Evolutionary conservation across 2,113 vertebrate species (phyloP).

Genomic region (Circaetus gallicus): DNA sequence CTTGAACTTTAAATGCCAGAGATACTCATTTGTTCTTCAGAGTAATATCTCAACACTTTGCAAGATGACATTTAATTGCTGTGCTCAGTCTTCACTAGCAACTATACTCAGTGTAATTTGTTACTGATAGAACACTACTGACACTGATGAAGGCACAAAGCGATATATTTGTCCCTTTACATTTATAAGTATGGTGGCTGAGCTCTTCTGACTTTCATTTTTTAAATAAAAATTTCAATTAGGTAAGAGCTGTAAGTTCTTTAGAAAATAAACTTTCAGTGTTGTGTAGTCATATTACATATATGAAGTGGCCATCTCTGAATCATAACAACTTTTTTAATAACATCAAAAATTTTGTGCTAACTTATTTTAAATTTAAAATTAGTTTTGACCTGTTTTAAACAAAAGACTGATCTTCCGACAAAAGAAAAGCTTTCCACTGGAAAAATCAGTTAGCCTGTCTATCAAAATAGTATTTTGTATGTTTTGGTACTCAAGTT

Average conservation of each 20-base stretch:
- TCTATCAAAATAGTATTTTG: not conserved
- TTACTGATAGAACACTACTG: not conserved
- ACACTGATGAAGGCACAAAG: not conserved
- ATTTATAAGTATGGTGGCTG: not conserved
- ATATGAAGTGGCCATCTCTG: not conserved
- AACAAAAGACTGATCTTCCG: not conserved
- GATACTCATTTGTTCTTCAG: not conserved
- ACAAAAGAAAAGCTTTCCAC: not conserved
- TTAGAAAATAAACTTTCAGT: not conserved
- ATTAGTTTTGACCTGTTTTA: not conserved
- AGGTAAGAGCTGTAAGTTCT: not conserved
- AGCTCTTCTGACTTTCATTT: not conserved
- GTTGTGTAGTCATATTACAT: not conserved
- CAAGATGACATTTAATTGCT: not conserved
- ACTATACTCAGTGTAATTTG: not conserved
- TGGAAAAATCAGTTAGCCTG: not conserved
- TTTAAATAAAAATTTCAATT: not conserved
- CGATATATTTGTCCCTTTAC: not conserved
- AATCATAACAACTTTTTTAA: not conserved
- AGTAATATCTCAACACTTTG: not conserved
- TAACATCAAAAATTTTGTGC: not conserved
- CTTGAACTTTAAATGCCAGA: not conserved
- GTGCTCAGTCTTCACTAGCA: not conserved
- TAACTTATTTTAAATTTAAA: not conserved
- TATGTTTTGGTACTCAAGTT: not conserved